Percentiles rank a stretch among this genome's conserved stretches.
Evolutionary conservation across 2,888 invertebrate genomes (phyloP).

Genomic region (Rutpela maculata): DNA sequence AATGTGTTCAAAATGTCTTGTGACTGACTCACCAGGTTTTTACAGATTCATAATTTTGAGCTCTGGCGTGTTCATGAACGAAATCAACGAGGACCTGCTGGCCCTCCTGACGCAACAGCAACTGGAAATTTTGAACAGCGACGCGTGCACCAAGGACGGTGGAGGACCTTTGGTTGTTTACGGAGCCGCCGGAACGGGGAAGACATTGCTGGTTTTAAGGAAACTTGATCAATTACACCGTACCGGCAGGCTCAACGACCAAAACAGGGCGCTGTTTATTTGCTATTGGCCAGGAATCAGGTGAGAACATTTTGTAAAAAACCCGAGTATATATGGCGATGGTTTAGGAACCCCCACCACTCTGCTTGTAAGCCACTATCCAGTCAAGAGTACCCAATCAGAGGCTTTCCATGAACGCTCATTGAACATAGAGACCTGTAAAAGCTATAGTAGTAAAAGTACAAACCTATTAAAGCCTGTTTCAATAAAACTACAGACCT

Average conservation of each 20-base stretch:
- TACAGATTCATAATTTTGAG: slow-evolving; percentile 69
- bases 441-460: too few relatives aligned
- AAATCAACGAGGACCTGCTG: slow-evolving; percentile 68
- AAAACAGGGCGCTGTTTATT: slow-evolving; percentile 69
- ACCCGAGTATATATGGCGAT: too few relatives aligned
- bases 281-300: slow-evolving; percentile 72
- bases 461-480: too few relatives aligned
- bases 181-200: slow-evolving; percentile 72
- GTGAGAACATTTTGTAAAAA: slow-evolving; percentile 52
- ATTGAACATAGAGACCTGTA: too few relatives aligned
- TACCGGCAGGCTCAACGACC: slow-evolving; percentile 64
- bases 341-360: too few relatives aligned
- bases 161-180: slow-evolving; percentile 65
- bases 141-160: slow-evolving; percentile 59
- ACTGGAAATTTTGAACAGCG: slow-evolving; percentile 63
- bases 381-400: too few relatives aligned
- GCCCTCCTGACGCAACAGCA: slow-evolving; percentile 70
- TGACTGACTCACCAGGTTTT: slow-evolving; percentile 8
- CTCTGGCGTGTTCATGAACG: slow-evolving; percentile 70
- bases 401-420: too few relatives aligned
- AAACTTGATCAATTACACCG: slow-evolving; percentile 68
- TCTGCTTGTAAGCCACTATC: too few relatives aligned
- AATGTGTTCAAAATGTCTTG: too few relatives aligned
- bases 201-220: slow-evolving; percentile 69
- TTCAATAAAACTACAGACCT: too few relatives aligned